Conservation (phyloP, 2,113 vertebrate species). For the Candoia aspera region DNA sequence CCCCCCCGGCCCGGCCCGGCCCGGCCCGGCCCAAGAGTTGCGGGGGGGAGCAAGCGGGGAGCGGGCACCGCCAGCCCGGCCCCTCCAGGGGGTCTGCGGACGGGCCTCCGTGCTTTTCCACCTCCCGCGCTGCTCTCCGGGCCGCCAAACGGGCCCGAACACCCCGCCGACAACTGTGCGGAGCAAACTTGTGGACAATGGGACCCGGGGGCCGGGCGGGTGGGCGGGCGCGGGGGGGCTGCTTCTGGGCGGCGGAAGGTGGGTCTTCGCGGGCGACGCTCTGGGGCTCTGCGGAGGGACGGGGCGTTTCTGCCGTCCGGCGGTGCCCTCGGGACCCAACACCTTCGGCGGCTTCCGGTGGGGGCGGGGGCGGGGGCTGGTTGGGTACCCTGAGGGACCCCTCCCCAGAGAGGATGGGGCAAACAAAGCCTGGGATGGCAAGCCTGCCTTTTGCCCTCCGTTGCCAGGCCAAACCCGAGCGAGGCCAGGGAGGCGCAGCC, state of each 20-base stretch:
- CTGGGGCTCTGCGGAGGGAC: background rate
- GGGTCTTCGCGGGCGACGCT: background rate
- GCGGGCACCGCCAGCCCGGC: no score
- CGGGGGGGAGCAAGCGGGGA: no score
- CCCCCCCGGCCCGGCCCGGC: accelerated
- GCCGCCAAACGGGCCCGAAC: no score
- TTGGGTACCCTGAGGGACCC: background rate
- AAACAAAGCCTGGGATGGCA: background rate
- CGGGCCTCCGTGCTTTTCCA: no score
- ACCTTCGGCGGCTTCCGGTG: no score
- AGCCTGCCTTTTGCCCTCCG: no score
- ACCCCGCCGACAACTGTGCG: no score
- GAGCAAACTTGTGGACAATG: background rate
- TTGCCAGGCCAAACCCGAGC: background rate
- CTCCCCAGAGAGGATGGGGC: background rate
- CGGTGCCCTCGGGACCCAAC: background rate
- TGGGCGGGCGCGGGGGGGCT: no score
- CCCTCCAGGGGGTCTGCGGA: background rate
- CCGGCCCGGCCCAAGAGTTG: no score
- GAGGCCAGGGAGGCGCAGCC: background rate
- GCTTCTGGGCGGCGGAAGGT: background rate
- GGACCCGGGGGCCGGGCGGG: background rate
- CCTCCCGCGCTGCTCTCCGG: no score
- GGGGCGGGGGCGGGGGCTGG: no score
- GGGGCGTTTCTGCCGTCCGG: background rate